Conservation (phyloP, 2,797 vertebrate genomes). For the Oceanodroma leucorhoa region DNA sequence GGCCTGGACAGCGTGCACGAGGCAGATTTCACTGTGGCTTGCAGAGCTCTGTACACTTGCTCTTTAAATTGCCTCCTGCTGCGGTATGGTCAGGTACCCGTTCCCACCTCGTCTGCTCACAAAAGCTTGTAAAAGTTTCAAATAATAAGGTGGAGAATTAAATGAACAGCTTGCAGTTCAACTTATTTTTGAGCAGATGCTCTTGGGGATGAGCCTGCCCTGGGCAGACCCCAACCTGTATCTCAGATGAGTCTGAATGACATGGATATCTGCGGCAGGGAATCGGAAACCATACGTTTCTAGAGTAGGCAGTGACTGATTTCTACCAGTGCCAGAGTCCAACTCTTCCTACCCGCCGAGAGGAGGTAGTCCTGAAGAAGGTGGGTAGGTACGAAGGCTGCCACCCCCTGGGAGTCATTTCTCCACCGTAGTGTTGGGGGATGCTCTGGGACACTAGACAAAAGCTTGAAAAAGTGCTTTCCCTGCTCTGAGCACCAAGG, state of each 20-base stretch:
- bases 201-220: background rate
- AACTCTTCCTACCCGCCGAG: rapidly evolving
- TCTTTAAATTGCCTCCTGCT: background rate
- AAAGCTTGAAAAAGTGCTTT: background rate
- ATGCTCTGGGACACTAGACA: background rate
- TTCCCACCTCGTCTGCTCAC: background rate
- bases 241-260: background rate
- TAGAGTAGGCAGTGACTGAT: background rate
- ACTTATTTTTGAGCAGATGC: background rate
- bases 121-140: background rate
- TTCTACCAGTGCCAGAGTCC: background rate
- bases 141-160: background rate
- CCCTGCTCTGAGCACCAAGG: background rate
- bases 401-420: background rate
- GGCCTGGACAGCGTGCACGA: rapidly evolving
- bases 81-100: background rate
- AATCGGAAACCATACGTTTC: background rate
- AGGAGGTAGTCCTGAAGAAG: background rate
- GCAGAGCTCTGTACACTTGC: background rate
- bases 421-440: background rate
- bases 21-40: background rate
- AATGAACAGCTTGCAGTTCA: rapidly evolving
- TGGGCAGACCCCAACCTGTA: background rate
- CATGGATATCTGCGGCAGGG: rapidly evolving
- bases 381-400: background rate